A percentile compares a stretch with the other conserved stretches of the same genome.
These are phyloP conservation scores for Gymnobelideus leadbeateri DNA, from an alignment of 2,113 vertebrate genomes.

Conservation along the genomic window DNA sequence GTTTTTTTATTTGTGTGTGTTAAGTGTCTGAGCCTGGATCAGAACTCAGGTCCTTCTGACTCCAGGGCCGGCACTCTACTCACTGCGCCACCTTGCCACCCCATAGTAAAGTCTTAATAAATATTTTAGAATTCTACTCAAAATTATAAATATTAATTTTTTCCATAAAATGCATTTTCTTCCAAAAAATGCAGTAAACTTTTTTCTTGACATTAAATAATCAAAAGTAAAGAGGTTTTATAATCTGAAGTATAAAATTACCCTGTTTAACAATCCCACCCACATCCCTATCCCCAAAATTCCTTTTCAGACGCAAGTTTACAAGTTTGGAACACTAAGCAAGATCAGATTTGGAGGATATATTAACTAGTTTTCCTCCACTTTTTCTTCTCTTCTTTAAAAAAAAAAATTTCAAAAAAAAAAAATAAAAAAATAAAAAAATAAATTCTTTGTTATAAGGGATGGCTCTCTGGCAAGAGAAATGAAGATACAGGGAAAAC, in stretches of 20 bases:
- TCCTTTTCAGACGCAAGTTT: not conserved
- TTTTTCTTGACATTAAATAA: slow-evolving; percentile 5
- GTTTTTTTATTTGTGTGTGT: no score
- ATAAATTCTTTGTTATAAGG: not conserved
- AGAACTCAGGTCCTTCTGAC: no score
- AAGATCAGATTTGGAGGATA: not conserved
- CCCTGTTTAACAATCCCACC: not conserved
- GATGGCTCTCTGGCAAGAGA: not conserved
- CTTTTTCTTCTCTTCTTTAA: not conserved
- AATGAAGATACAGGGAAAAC: not conserved
- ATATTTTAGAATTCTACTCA: not conserved
- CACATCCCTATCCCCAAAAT: not conserved
- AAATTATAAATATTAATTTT: not conserved
- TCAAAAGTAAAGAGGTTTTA: slow-evolving; percentile 44
- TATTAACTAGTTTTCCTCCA: not conserved
- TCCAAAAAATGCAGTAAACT: slow-evolving; percentile 14
- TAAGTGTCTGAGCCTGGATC: no score
- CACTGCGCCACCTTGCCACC: no score
- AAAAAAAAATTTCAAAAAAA: no score
- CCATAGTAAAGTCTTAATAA: not conserved
- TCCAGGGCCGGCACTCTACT: no score
- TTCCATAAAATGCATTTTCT: slow-evolving; percentile 35
- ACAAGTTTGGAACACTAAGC: not conserved
- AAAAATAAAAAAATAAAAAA: no score
- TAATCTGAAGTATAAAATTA: slow-evolving; percentile 31